These are phyloP conservation scores for Drosophila quasianomalipes DNA, from an alignment of 2,888 invertebrate genomes.

Conservation along the genomic window DNA sequence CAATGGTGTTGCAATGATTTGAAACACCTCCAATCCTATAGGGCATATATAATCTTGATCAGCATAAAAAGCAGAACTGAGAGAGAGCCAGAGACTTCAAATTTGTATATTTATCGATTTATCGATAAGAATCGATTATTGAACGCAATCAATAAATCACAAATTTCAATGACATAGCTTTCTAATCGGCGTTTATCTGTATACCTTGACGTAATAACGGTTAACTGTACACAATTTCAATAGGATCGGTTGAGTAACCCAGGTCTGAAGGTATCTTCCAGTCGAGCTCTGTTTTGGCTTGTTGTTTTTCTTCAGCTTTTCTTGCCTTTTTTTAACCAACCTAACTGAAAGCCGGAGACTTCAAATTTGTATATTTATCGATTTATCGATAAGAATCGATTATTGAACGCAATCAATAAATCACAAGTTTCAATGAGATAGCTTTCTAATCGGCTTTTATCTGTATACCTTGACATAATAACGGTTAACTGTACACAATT, in stretches of 20 bases:
- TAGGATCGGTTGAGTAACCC: too few species aligned
- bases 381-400: background rate
- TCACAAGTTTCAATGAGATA: background rate
- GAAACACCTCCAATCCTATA: background rate
- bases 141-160: too few species aligned
- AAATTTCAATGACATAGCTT: too few species aligned
- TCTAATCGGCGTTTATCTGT: too few species aligned
- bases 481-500: background rate
- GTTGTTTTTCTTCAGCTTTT: too few species aligned
- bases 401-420: background rate
- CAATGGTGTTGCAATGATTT: conserved; percentile 32
- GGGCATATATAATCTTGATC: background rate
- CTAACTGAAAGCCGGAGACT: background rate
- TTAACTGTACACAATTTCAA: too few species aligned
- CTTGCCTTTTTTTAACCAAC: background rate
- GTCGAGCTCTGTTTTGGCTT: too few species aligned
- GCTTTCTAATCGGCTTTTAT: background rate
- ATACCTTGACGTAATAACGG: too few species aligned
- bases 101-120: too few species aligned
- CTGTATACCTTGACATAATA: background rate
- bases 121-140: too few species aligned
- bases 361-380: background rate
- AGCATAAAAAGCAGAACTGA: background rate
- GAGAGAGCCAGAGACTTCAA: background rate
- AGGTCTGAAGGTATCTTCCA: too few species aligned